Evolutionary conservation across 2,888 invertebrate genomes (phyloP), one percentile per base, ranked within the genome.

Genomic region (Kryphioiulus occultus): DNA sequence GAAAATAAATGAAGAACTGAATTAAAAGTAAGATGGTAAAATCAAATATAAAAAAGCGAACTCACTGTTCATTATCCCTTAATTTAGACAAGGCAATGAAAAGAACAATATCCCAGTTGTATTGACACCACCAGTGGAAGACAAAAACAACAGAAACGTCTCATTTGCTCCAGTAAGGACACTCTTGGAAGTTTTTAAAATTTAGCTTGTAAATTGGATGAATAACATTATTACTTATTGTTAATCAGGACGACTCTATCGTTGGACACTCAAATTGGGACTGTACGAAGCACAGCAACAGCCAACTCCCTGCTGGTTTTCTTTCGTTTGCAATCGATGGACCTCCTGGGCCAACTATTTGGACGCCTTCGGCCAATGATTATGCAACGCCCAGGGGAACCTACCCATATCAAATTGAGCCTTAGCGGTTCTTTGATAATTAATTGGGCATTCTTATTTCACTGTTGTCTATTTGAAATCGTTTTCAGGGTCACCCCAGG

Each of bases 321-420:
- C 85, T 85, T 10, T 47, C 85, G 15, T 85, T 85, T 42, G 42
- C 85, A 19, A 42, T 85, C 22, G 85, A 85, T 32, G 85, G 44
- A 26, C 44, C 85, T 9, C 85, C 85, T 47, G 85, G 85, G n/a
- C 42, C 42, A 15, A 85, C 30, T 15, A 85, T 85, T 32, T 85
- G 85, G 85, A 85, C 85, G 22, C 85, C 85, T 4, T 85, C 85
- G 22, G 42, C 47, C 9, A 85, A 85, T 47, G 85, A 85, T 47
- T 85, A 85, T 44, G 44, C 85, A 44, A 44, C 47, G 7, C 22
- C 47, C 85, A 84, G 84, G 42, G 84, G 35, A 35, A 84, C 35
- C 7, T 39, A 84, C 84, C 42, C 42, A 35, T 84, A 39, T 42
- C 84, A 84, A 42, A 84, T 84, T 10, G 68, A 68, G 68, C 68